These are phyloP conservation scores for Spizaetus ornatus DNA, from an alignment of 2,113 vertebrate species.

Conservation along the genomic window DNA sequence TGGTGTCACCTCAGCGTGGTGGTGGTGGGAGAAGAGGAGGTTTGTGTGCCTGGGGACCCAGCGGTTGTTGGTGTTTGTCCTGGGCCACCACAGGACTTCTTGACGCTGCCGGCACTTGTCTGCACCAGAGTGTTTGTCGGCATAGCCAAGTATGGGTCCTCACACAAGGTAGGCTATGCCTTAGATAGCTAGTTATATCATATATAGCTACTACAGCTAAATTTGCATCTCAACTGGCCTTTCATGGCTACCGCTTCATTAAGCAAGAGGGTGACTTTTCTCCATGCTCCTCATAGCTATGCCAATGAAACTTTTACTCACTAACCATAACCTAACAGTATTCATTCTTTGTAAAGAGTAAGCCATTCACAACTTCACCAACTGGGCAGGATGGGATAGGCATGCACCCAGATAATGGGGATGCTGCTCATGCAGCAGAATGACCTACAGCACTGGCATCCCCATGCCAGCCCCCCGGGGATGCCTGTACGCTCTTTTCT, in stretches of 20 bases:
- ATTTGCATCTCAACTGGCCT: not conserved
- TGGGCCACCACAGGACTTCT: not conserved
- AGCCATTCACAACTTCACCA: not conserved
- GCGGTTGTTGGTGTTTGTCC: not conserved
- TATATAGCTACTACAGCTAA: not conserved
- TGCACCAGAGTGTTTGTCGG: not conserved
- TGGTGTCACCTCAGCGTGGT: not conserved
- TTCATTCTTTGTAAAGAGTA: not conserved
- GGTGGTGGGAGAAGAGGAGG: not conserved
- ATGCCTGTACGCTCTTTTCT: not conserved
- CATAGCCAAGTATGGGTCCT: not conserved
- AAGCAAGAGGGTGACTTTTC: not conserved
- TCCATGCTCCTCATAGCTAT: not conserved
- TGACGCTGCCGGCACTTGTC: not conserved
- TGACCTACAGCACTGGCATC: not conserved
- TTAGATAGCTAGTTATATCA: not conserved
- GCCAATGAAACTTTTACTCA: not conserved
- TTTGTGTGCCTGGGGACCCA: not conserved
- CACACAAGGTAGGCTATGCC: not conserved
- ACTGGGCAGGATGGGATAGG: not conserved
- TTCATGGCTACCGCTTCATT: not conserved
- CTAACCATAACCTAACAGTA: not conserved
- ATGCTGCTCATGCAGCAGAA: not conserved
- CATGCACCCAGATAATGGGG: not conserved
- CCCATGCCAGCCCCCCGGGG: not conserved